phyloP scores from a whole-genome alignment of 2,888 invertebrate genomes.

The Tupiocoris notatus region DNA sequence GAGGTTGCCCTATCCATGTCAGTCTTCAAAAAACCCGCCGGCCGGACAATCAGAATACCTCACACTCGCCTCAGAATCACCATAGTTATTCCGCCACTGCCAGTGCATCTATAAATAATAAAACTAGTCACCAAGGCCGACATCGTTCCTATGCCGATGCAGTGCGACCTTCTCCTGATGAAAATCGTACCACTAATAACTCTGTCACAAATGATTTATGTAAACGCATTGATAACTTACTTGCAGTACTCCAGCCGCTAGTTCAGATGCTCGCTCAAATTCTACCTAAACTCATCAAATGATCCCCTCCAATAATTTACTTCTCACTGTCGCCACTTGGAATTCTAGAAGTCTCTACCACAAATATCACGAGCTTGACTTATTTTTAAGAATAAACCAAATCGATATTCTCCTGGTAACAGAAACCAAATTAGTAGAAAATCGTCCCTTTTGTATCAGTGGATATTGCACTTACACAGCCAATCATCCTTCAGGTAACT shows the following conservation, averaged over 20 bases:
- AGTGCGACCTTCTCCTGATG: neutral
- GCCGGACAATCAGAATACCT: neutral
- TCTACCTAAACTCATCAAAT: constrained; percentile 16
- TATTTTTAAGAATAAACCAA: neutral
- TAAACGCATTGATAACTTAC: neutral
- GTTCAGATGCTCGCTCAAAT: constrained; percentile 10
- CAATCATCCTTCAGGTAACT: constrained; percentile 3
- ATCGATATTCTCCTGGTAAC: constrained; percentile 15
- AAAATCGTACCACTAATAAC: neutral
- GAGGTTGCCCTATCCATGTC: neutral
- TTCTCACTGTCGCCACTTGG: constrained; percentile 6
- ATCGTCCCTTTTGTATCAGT: constrained; percentile 7
- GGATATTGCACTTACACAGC: constrained; percentile 3
- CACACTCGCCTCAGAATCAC: neutral
- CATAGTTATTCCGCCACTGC: neutral
- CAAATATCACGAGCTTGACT: constrained; percentile 16
- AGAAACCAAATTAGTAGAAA: constrained; percentile 26
- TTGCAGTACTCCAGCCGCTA: constrained; percentile 2
- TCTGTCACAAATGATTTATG: neutral
- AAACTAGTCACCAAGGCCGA: neutral
- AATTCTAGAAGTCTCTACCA: constrained; percentile 8
- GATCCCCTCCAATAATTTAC: neutral
- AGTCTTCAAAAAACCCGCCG: neutral
- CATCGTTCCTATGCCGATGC: neutral
- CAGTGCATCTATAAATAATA: neutral